Percentiles rank a stretch among this genome's conserved stretches.
phyloP scores from a whole-genome alignment of 2,888 invertebrate genomes.

The Rotaria macrura region DNA sequence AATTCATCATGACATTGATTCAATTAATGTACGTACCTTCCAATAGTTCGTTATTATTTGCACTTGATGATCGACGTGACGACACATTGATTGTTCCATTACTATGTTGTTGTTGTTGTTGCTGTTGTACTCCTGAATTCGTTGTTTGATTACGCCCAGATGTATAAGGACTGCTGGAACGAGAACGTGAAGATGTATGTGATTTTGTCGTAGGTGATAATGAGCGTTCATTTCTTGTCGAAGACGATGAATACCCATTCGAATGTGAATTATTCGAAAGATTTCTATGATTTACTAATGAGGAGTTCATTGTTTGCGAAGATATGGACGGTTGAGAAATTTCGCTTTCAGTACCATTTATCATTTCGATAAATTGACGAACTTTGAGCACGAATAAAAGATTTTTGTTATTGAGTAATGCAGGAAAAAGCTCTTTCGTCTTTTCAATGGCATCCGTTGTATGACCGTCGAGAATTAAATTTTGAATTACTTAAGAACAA shows the following conservation, averaged over 20 bases:
- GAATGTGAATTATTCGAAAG: neutral
- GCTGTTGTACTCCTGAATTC: neutral
- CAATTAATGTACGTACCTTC: neutral
- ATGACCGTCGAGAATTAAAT: slow-evolving; percentile 76
- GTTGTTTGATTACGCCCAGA: neutral
- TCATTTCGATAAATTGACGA: slow-evolving; percentile 96
- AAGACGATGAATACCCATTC: neutral
- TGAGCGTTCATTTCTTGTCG: neutral
- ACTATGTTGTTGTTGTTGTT: neutral
- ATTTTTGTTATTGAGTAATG: slow-evolving; percentile 78
- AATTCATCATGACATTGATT: neutral
- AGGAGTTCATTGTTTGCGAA: neutral
- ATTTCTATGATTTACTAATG: neutral
- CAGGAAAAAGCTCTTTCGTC: slow-evolving; percentile 78
- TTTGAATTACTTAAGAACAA: slow-evolving; percentile 67
- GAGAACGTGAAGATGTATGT: neutral
- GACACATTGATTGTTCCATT: neutral
- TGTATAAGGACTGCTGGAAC: neutral
- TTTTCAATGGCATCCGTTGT: slow-evolving; percentile 89
- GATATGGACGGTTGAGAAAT: neutral
- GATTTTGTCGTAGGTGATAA: neutral
- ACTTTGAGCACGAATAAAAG: slow-evolving; percentile 88
- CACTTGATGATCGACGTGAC: neutral
- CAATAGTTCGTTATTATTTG: neutral
- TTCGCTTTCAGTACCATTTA: slow-evolving; percentile 50